These are phyloP conservation scores for Umimayanthus chanpuru DNA, from an alignment of 92 coral and sea anemone genomes.

Conservation along the genomic window DNA sequence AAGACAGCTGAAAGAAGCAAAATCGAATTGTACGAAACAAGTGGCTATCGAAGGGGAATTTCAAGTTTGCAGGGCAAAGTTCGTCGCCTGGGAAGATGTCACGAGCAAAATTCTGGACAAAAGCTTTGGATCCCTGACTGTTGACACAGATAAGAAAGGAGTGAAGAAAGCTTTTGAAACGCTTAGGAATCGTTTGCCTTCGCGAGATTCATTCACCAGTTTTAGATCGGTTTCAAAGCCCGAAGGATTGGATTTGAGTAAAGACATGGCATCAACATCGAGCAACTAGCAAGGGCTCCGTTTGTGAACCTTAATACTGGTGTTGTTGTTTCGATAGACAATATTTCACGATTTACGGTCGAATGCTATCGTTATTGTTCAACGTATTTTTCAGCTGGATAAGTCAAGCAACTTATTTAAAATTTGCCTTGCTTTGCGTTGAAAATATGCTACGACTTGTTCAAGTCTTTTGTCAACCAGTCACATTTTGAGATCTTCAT, in stretches of 20 bases:
- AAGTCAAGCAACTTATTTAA: background rate
- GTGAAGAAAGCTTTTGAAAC: slow-evolving; percentile 26
- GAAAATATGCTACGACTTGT: background rate
- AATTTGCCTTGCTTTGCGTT: background rate
- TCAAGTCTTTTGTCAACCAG: background rate
- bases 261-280: slow-evolving; percentile 5
- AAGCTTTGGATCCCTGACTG: slow-evolving; percentile 27
- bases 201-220: slow-evolving; percentile 28
- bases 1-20: slow-evolving; percentile 40
- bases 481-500: background rate
- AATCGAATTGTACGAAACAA: slow-evolving; percentile 3
- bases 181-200: slow-evolving; percentile 29
- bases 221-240: slow-evolving; percentile 37
- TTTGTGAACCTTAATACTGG: background rate
- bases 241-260: slow-evolving; percentile 1
- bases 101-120: slow-evolving; percentile 14
- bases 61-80: slow-evolving; percentile 41
- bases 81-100: slow-evolving; percentile 32
- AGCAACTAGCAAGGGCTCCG: background rate
- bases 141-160: slow-evolving; percentile 33
- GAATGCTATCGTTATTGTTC: background rate
- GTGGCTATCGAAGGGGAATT: slow-evolving; percentile 29
- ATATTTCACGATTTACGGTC: background rate
- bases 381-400: background rate
- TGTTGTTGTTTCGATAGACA: background rate